These are phyloP conservation scores for Prochilodus magdalenae DNA, from an alignment of 2,113 vertebrate genomes.

Conservation along the genomic window DNA sequence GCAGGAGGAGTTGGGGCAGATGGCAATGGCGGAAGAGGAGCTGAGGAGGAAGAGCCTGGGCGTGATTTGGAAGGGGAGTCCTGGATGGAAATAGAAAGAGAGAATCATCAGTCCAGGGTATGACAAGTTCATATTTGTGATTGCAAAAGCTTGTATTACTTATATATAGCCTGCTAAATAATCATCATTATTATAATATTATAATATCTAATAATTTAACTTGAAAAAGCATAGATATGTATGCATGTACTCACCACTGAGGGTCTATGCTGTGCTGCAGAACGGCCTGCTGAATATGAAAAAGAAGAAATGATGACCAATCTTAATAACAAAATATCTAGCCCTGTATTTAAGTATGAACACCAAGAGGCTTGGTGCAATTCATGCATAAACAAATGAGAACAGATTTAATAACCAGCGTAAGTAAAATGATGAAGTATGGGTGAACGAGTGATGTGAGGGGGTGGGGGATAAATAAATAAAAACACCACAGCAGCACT, in stretches of 20 bases:
- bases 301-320: slow-evolving; percentile 16
- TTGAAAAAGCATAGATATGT: not conserved
- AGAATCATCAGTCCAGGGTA: no score
- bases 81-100: slow-evolving; percentile 54
- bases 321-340: not conserved
- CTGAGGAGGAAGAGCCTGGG: slow-evolving; percentile 44
- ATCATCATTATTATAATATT: no score
- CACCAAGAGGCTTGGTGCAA: not conserved
- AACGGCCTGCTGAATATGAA: slow-evolving; percentile 11
- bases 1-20: slow-evolving; percentile 71
- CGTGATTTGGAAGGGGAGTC: slow-evolving; percentile 69
- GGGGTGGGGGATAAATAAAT: no score
- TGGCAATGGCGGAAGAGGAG: slow-evolving; percentile 71
- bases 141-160: not conserved
- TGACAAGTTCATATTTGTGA: no score
- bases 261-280: slow-evolving; percentile 42
- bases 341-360: no score
- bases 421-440: no score
- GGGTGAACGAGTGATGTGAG: no score
- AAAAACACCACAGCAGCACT: no score
- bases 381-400: no score
- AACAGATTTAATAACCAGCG: no score
- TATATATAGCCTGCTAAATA: not conserved
- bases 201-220: no score
- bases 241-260: slow-evolving; percentile 41